Percentiles rank a stretch among this genome's conserved stretches.
phyloP scores from a whole-genome alignment of 92 coral and sea anemone species.

The Epizoanthus fatuus region DNA sequence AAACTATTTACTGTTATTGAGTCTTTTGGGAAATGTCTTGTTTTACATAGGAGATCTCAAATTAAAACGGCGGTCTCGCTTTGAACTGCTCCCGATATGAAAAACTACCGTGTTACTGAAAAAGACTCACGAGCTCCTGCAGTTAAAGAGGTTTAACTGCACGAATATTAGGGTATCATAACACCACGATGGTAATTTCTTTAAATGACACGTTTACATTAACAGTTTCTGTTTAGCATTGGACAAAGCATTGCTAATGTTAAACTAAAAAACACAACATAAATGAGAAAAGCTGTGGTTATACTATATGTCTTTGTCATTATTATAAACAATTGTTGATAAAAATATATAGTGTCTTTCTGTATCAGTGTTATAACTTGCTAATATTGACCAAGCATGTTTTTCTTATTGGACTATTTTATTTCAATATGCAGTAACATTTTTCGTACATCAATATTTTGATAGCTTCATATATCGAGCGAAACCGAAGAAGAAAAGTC shows the following conservation, averaged over 20 bases:
- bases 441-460: constrained; percentile 35
- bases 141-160: constrained; percentile 11
- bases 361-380: neutral
- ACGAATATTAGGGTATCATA: neutral
- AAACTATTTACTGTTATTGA: neutral
- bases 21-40: neutral
- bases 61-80: constrained; percentile 10
- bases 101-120: constrained; percentile 9
- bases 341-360: constrained; percentile 5
- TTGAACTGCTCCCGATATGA: constrained; percentile 6
- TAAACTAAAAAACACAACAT: neutral
- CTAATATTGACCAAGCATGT: constrained; percentile 9
- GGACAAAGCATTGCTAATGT: constrained; percentile 8
- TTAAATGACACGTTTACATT: constrained; percentile 21
- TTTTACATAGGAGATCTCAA: constrained; percentile 1
- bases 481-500: neutral
- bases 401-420: constrained; percentile 8
- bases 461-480: constrained; percentile 9
- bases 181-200: constrained; percentile 8
- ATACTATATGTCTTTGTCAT: neutral
- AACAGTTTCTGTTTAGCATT: constrained; percentile 24
- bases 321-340: neutral
- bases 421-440: constrained; percentile 6
- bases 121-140: constrained; percentile 14
- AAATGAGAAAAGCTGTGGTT: neutral